phyloP scores from a whole-genome alignment of 2,797 vertebrate genomes.

The Sylvia borin region DNA sequence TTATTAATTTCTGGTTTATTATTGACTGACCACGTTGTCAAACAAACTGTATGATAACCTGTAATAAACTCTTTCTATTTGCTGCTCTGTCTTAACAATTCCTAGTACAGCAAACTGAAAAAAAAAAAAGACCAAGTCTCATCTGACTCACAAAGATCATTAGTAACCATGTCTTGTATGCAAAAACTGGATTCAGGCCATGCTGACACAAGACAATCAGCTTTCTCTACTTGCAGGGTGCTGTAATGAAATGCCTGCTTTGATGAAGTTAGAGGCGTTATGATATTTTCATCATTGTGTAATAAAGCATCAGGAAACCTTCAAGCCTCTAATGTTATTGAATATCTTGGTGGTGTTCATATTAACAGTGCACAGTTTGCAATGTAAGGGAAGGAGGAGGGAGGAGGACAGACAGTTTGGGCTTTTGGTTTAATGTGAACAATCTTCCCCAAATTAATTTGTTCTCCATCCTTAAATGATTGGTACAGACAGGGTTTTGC shows the following conservation, averaged over 20 bases:
- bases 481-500: not conserved
- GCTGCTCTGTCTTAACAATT: conserved; percentile 29
- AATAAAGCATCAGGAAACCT: conserved; percentile 53
- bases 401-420: accelerated
- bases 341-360: not conserved
- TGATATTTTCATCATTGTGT: conserved; percentile 40
- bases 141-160: conserved; percentile 41
- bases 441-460: not conserved
- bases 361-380: not conserved
- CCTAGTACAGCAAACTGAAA: conserved; percentile 1
- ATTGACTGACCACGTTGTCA: conserved; percentile 13
- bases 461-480: not conserved
- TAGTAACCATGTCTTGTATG: conserved; percentile 39
- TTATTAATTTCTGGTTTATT: conserved; percentile 33
- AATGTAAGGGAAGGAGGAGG: not conserved
- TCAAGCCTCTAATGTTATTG: not conserved
- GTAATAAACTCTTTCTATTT: conserved; percentile 40
- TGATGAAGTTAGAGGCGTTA: conserved; percentile 45
- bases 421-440: not conserved
- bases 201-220: conserved; percentile 41
- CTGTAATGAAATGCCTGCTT: conserved; percentile 37
- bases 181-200: not conserved
- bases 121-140: conserved; percentile 45
- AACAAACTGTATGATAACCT: conserved; percentile 31
- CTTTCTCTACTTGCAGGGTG: conserved; percentile 16